Evolutionary conservation across 2,888 invertebrate genomes (phyloP), one percentile per base, ranked within the genome.

Genomic region (Bombylius discolor): DNA sequence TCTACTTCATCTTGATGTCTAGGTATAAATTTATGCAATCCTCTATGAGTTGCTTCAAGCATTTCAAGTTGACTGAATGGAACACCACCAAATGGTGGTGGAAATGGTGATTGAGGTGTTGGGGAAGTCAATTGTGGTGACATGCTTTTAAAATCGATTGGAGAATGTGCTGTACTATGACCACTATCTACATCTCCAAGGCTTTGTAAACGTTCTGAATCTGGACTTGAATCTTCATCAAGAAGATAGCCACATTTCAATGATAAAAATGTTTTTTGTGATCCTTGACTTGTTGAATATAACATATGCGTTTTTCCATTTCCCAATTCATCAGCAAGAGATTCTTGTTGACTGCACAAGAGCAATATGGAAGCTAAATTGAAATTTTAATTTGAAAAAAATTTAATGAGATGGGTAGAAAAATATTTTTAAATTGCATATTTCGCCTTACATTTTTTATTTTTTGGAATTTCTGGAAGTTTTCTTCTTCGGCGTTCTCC

Each of bases 1-100:
- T 93, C 91, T 60, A 99, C 87, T 76, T 98, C 97, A 67, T 97
- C 97, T 61, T 87, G 85, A 73, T 97, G 97, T 59, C 97, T 80
- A 1, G 97, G 95, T 66, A 96, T 83, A 69, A 98, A 98, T 70
- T 94, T 92, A 74, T 97, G 95, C 70, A 97, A 79, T 8, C 95
- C 96, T 67, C 97, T 81, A 70, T 97, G 97, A 33, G 96, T 96
- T 4, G 94, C 93, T 76, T 95, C 95, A 45, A 94, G 78, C 76
- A 91, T 83, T 73, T 89, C 89, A 53, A 89, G 75, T 68, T 87
- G 87, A 59, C 85, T 84, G 65, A 88, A 89, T 5, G 89, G 85
- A 23, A 89, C 81, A n/a, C 85, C 83, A 5, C 84, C 83, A 64
- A 84, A 81, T 64, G 81, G 79, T 1, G 81, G 80, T 4, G 80